Percentiles rank a stretch among this genome's conserved stretches.
phyloP scores from a whole-genome alignment of 2,888 invertebrate species.

The Polyploca ridens region DNA sequence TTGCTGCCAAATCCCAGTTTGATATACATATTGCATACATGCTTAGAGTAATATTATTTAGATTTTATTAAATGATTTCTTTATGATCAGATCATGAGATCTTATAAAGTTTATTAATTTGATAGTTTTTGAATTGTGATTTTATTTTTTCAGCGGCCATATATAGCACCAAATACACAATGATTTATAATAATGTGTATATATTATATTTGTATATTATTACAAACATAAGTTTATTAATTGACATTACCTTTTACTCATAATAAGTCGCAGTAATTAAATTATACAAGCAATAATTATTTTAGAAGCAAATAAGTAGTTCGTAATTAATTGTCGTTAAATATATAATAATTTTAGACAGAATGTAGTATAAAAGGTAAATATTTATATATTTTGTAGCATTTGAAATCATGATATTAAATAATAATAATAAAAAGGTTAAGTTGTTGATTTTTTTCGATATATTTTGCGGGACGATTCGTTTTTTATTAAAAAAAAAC shows the following conservation, averaged over 20 bases:
- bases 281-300: constrained; percentile 4
- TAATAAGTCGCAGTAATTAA: constrained; percentile 3
- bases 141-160: constrained; percentile 46
- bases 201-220: constrained; percentile 26
- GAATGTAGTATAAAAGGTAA: background rate
- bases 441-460: constrained; percentile 18
- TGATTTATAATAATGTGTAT: constrained; percentile 41
- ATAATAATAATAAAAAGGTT: background rate
- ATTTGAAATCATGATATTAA: background rate
- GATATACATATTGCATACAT: no score
- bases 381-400: constrained; percentile 7
- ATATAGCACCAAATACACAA: constrained; percentile 51
- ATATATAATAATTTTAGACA: background rate
- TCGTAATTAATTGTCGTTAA: background rate
- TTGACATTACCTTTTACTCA: constrained; percentile 4
- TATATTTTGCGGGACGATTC: constrained; percentile 9
- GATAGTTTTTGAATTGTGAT: constrained; percentile 1
- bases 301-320: background rate
- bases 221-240: background rate
- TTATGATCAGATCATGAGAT: background rate
- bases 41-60: no score
- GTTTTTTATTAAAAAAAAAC: background rate
- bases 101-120: background rate
- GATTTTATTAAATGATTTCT: no score
- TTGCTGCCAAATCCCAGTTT: no score